Evolutionary conservation across 1,140 invertebrate genomes (phyloP), one percentile per base, ranked within the genome.

Genomic region (Asobara japonica): DNA sequence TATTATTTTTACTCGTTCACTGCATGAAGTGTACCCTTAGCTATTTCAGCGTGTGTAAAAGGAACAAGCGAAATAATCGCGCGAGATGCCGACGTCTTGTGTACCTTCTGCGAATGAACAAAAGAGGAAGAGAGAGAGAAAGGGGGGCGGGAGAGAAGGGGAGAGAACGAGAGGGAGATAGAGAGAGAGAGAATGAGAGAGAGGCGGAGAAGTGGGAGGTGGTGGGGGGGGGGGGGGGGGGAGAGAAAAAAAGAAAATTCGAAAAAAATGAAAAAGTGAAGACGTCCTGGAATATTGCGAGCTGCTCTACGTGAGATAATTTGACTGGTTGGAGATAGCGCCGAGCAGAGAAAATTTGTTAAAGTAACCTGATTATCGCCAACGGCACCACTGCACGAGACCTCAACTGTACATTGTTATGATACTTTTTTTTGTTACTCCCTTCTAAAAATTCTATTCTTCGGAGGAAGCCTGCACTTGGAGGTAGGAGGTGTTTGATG

Each of bases 291-390:
- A 13, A 64, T 64, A 64, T 36, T 64, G 10, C 31, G 48, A 69
- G 29, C 29, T 69, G 45, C 36, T 25, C 65, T 71, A 71, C 60
- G 69, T 70, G 69, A 70, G 69, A 70, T 70, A 41, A 64, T 70
- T 70, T 70, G 20, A 60, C 33, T 13, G 20, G 29, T 36, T 60
- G 25, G 48, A 69, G 67, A 69, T 31, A 36, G 11, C 29, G 27
- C 25, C 45, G 61, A 51, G 48, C 48, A 13, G 48, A 36, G 29
- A 62, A 70, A 70, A 70, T 70, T 70, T 70, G 56, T 70, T 70
- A 70, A 70, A 70, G 69, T 70, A 70, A 70, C 69, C 69, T 70
- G 60, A 70, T 70, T 70, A 70, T 70, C 56, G 60, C 60, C 69
- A 64, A 70, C 56, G 69, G 33, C 56, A 18, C 33, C 27, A 65